Conservation (phyloP, 2,888 invertebrate genomes). For the Acheta domesticus region DNA sequence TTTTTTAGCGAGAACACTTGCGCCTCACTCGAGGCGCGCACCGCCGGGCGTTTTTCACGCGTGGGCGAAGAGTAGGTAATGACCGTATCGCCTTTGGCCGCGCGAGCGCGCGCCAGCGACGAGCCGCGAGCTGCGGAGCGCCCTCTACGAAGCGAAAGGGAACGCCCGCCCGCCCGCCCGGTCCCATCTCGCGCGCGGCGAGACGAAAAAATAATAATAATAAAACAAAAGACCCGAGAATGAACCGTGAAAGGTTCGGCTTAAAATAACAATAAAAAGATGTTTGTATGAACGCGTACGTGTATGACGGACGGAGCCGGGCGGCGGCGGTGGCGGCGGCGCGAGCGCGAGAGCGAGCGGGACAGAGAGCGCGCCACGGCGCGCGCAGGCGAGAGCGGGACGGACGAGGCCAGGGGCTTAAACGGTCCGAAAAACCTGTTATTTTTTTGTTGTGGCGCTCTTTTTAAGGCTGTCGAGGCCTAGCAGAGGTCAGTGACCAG, state of each 20-base stretch:
- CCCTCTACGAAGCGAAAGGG: too few relatives aligned
- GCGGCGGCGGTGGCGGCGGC: background rate
- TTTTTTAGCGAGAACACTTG: constrained; percentile 3
- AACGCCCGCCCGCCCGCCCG: too few relatives aligned
- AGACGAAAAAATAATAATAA: background rate
- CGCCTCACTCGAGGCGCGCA: background rate
- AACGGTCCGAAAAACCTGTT: constrained; percentile 26
- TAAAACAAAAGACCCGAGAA: background rate
- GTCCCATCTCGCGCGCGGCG: too few relatives aligned
- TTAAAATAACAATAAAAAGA: background rate
- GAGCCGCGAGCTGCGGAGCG: too few relatives aligned
- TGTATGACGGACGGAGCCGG: too few relatives aligned
- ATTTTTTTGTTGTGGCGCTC: constrained; percentile 24
- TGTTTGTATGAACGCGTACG: background rate
- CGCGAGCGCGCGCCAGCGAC: background rate
- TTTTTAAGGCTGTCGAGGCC: constrained; percentile 12
- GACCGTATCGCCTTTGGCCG: background rate
- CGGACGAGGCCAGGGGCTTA: constrained; percentile 19
- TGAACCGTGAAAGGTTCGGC: constrained; percentile 8
- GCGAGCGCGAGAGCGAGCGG: constrained; percentile 1
- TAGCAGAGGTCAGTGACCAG: constrained; percentile 29
- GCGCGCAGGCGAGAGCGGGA: background rate
- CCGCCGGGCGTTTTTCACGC: constrained; percentile 6
- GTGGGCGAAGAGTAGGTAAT: constrained; percentile 11
- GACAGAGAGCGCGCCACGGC: background rate